Percentiles rank a stretch among this genome's conserved stretches.
These are phyloP conservation scores for Poeciliopsis turneri DNA, from an alignment of 2,797 vertebrate species.

Conservation along the genomic window DNA sequence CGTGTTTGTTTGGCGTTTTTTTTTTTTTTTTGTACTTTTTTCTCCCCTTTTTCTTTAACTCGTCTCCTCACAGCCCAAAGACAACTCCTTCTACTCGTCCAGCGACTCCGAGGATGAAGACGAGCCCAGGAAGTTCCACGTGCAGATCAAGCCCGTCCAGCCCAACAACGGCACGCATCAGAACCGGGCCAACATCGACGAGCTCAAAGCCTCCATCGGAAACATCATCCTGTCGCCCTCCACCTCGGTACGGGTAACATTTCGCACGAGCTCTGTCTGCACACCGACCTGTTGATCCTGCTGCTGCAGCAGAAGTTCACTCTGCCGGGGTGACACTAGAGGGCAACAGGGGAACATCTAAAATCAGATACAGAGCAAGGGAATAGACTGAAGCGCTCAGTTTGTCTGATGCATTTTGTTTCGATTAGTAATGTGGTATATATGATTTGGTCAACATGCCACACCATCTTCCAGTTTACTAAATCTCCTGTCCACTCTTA, in stretches of 20 bases:
- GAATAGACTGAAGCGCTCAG: not conserved
- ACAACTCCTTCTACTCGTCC: conserved; percentile 95
- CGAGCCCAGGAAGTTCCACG: conserved; percentile 92
- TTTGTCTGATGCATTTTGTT: not conserved
- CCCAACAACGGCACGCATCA: conserved; percentile 89
- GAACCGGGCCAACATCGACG: conserved; percentile 89
- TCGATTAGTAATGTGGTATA: not conserved
- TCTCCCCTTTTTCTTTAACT: conserved; percentile 58
- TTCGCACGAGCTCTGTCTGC: not conserved
- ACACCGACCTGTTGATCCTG: conserved; percentile 34
- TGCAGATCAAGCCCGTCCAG: conserved; percentile 95
- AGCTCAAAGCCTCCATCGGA: conserved; percentile 94
- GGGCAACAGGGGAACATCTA: conserved; percentile 66
- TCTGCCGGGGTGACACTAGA: conserved; percentile 68
- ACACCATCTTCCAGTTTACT: conserved; percentile 23
- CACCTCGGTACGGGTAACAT: conserved; percentile 80
- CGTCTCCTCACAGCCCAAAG: conserved; percentile 92
- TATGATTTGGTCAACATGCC: conserved; percentile 19
- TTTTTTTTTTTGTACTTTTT: no score
- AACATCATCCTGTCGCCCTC: conserved; percentile 94
- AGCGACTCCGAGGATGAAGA: conserved; percentile 96
- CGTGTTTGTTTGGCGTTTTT: not conserved
- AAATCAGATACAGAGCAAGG: not conserved
- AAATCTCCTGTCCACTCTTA: conserved; percentile 22
- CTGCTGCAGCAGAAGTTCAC: conserved; percentile 3